phyloP scores from a whole-genome alignment of 2,113 vertebrate genomes.

The Equus quagga region DNA sequence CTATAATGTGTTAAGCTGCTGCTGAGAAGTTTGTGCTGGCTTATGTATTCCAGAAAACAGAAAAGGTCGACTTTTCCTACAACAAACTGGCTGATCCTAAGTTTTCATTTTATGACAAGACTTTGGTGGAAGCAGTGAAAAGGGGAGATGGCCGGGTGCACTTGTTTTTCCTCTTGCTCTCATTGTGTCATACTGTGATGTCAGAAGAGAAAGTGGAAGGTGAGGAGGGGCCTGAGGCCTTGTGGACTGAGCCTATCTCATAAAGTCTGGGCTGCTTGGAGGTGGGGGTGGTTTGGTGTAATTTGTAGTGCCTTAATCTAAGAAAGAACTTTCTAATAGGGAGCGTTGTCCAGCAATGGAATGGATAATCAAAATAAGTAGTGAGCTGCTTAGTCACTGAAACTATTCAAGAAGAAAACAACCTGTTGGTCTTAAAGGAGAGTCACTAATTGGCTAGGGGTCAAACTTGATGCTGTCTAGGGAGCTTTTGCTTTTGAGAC shows the following conservation, averaged over 20 bases:
- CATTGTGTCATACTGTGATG: slow-evolving; percentile 97
- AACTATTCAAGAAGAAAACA: slow-evolving; percentile 8
- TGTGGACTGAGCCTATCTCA: neutral
- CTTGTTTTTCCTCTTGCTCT: slow-evolving; percentile 94
- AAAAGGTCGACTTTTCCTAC: slow-evolving; percentile 93
- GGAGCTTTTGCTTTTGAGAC: neutral
- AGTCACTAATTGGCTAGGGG: neutral
- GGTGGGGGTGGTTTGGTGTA: neutral
- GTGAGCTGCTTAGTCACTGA: neutral
- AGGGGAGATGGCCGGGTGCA: slow-evolving; percentile 83
- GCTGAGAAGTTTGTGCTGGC: slow-evolving; percentile 29
- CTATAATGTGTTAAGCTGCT: neutral
- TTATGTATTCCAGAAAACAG: slow-evolving; percentile 88
- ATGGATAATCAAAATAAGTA: neutral
- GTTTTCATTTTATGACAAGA: slow-evolving; percentile 94
- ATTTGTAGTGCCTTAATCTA: neutral
- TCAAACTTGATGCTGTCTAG: neutral
- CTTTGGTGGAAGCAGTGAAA: slow-evolving; percentile 91
- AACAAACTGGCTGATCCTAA: slow-evolving; percentile 93
- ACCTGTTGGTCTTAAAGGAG: neutral
- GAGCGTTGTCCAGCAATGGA: neutral
- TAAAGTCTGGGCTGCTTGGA: neutral
- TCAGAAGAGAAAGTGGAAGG: slow-evolving; percentile 94
- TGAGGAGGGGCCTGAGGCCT: slow-evolving; percentile 81
- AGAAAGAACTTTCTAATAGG: neutral